These are phyloP conservation scores for Eleutherodactylus coqui DNA, from an alignment of 2,797 vertebrate species.

Conservation along the genomic window DNA sequence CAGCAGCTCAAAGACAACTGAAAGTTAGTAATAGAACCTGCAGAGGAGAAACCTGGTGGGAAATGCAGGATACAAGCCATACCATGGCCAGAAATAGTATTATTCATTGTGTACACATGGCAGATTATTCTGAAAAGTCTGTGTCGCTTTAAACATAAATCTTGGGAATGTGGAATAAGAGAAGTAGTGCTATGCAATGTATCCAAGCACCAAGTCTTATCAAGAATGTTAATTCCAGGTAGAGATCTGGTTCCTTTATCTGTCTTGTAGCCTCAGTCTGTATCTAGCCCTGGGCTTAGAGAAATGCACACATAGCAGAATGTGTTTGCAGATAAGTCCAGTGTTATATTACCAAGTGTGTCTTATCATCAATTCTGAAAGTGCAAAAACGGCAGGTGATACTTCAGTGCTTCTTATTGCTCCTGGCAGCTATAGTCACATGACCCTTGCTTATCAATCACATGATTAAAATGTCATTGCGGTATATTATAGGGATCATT, in stretches of 20 bases:
- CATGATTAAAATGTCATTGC: conserved; percentile 44
- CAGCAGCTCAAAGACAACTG: too few relatives aligned
- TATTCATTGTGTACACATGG: too few relatives aligned
- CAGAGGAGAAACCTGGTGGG: too few relatives aligned
- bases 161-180: background rate
- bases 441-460: conserved; percentile 32
- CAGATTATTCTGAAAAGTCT: too few relatives aligned
- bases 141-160: too few relatives aligned
- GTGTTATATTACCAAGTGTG: background rate
- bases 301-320: background rate
- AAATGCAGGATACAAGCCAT: too few relatives aligned
- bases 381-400: background rate
- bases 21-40: too few relatives aligned
- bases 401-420: background rate
- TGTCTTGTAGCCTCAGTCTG: background rate
- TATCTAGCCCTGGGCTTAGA: background rate
- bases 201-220: background rate
- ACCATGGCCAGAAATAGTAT: too few relatives aligned
- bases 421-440: conserved; percentile 3
- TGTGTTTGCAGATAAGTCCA: background rate
- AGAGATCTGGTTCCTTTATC: background rate
- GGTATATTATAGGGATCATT: conserved; percentile 7
- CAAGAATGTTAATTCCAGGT: background rate
- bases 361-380: background rate
- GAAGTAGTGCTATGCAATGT: background rate